These are phyloP conservation scores for Venustaconcha ellipsiformis DNA, from an alignment of 1,140 invertebrate species.

Conservation along the genomic window DNA sequence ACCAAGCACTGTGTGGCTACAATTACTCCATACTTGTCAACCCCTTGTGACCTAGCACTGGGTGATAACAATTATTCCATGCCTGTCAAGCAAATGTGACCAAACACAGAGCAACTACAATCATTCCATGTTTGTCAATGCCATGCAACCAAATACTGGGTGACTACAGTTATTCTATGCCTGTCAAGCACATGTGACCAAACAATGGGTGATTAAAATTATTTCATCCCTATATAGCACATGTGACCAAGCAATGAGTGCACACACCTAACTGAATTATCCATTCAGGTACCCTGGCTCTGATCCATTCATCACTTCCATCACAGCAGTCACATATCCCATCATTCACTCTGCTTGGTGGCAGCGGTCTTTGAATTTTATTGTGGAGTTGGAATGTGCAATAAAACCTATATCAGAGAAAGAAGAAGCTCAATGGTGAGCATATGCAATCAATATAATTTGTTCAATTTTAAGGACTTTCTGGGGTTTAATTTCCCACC, in stretches of 20 bases:
- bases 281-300: constrained; percentile 31
- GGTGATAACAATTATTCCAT: not conserved
- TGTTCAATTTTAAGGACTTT: too few relatives aligned
- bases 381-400: constrained; percentile 87
- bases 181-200: not conserved
- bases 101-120: too few relatives aligned
- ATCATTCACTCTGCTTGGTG: constrained; percentile 69
- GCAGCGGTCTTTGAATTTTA: constrained; percentile 94
- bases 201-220: not conserved
- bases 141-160: too few relatives aligned
- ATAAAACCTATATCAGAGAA: constrained; percentile 77
- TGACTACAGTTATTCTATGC: too few relatives aligned
- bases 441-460: too few relatives aligned
- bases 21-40: too few relatives aligned
- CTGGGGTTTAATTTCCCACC: too few relatives aligned
- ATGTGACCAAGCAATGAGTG: not conserved
- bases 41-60: too few relatives aligned
- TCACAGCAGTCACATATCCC: constrained; percentile 91
- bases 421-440: too few relatives aligned
- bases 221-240: not conserved
- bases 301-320: constrained; percentile 87
- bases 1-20: not conserved
- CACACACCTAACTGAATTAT: constrained; percentile 38
- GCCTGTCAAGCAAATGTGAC: too few relatives aligned
- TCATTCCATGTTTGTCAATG: too few relatives aligned